A percentile compares a stretch with the other conserved stretches of the same genome.
Conservation (phyloP, 2,797 vertebrate genomes). For the Remorina albescens region DNA sequence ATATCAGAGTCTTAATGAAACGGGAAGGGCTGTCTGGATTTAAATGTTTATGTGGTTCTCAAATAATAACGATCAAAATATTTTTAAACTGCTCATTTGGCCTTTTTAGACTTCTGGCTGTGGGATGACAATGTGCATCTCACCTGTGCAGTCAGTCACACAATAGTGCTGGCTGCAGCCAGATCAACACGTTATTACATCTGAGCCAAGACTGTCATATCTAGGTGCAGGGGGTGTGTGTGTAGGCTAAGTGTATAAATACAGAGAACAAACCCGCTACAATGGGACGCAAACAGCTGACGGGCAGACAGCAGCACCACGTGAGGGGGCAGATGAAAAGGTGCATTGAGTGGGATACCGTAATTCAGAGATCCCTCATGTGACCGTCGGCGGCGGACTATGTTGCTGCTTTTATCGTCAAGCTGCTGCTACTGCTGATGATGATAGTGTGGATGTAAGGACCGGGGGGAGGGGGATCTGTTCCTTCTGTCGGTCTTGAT, state of each 20-base stretch:
- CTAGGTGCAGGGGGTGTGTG: too few species aligned
- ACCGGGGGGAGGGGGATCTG: constrained; percentile 15
- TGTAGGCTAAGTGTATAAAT: neutral
- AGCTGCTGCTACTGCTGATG: constrained; percentile 2
- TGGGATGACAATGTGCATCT: constrained; percentile 14
- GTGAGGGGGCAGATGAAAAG: constrained; percentile 61
- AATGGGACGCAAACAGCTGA: constrained; percentile 38
- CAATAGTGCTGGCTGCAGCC: constrained; percentile 23
- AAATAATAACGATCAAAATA: neutral
- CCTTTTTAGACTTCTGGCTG: neutral
- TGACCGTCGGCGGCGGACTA: constrained; percentile 46
- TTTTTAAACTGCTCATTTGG: neutral
- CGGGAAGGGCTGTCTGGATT: neutral
- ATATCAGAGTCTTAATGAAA: neutral
- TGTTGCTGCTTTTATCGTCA: neutral
- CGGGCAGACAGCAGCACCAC: constrained; percentile 40
- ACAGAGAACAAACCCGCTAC: constrained; percentile 11
- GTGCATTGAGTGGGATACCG: constrained; percentile 48
- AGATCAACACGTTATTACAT: constrained; percentile 15
- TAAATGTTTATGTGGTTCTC: neutral
- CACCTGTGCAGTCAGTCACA: constrained; percentile 16
- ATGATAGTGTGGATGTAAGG: constrained; percentile 5
- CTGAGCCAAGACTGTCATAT: constrained; percentile 7
- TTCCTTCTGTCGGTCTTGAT: constrained; percentile 7
- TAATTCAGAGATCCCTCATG: constrained; percentile 53